Base-by-base conservation (phyloP, 2,888 invertebrate species). In the Lissonota sp. region DNA sequence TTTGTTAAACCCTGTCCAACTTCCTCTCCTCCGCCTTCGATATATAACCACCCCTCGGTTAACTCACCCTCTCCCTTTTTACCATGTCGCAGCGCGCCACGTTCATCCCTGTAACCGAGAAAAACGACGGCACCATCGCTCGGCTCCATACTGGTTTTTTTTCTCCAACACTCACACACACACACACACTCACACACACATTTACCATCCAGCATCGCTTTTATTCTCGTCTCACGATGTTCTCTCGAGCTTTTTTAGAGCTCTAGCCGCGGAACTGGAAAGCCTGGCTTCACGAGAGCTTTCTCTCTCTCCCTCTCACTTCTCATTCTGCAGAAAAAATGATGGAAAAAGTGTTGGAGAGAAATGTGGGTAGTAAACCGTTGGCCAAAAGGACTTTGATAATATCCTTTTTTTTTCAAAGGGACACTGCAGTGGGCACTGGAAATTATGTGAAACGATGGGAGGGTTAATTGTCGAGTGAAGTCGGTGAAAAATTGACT, bases 41-140 rank as follows among this genome's bases (percentile, higher is more conserved):
- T 88, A 88, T 88, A 89, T 90, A 86, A 85, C 87, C 86, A 83
- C 76, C 80, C 64, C 64, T 70, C 64, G 66, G 66, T 12, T 44
- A 55, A 51, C 60, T 39, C 70, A 40, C 44, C 63, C 62, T 63
- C 57, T 69, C 60, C 60, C 67, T 67, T 63, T 70, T 60, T 46
- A 46, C 57, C 39, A 37, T 40, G 26, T 37, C 39, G 10, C 8
- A 26, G 3, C 49, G 12, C 39, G 51, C 14, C 62, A 44, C 44
- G 67, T 73, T 71, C 62, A 62, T 44, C 79, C 49, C 66, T 62
- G 46, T 55, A 44, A 46, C 66, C 42, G 37, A 57, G 16, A 66
- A 53, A 51, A 66, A 62, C 69, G 40, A 37, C 16, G 40, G 53
- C 72, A 42, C 49, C 66, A 49, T 60, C 74, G 53, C 60, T 66